Conservation (phyloP, 2,797 vertebrate species). For the Sebastes alutus region DNA sequence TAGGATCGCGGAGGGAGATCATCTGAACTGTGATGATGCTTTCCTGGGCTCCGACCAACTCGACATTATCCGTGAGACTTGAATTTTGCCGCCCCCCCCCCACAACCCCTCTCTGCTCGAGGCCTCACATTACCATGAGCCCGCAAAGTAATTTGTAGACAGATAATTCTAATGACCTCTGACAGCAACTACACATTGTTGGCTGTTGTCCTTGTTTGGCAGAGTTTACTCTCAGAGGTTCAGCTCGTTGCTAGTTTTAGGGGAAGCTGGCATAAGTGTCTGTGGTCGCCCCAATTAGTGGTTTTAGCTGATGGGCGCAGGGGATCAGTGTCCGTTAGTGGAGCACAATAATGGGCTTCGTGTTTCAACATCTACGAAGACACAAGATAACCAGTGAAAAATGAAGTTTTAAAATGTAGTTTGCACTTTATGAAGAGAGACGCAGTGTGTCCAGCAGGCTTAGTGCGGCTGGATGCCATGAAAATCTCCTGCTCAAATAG, state of each 20-base stretch:
- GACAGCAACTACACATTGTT: slow-evolving; percentile 65
- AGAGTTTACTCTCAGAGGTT: slow-evolving; percentile 42
- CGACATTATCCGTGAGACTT: slow-evolving; percentile 59
- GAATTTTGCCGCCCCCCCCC: slow-evolving; percentile 37
- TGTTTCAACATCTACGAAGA: slow-evolving; percentile 31
- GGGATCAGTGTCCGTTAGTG: slow-evolving; percentile 49
- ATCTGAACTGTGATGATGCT: slow-evolving; percentile 71
- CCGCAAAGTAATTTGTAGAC: slow-evolving; percentile 73
- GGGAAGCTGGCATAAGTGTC: slow-evolving; percentile 48
- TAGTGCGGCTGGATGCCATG: slow-evolving; percentile 9
- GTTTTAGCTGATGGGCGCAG: slow-evolving; percentile 60
- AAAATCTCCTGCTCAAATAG: slow-evolving; percentile 27
- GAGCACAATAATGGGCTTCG: slow-evolving; percentile 41
- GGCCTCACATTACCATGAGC: slow-evolving; percentile 66
- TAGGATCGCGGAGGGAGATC: slow-evolving; percentile 65
- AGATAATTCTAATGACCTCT: slow-evolving; percentile 74
- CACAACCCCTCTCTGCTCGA: not conserved
- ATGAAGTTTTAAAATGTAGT: slow-evolving; percentile 22
- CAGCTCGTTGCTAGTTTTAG: slow-evolving; percentile 37
- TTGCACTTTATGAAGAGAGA: not conserved
- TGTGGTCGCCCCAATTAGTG: slow-evolving; percentile 67
- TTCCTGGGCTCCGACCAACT: slow-evolving; percentile 68
- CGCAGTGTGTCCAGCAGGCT: slow-evolving; percentile 3
- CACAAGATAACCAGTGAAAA: slow-evolving; percentile 31
- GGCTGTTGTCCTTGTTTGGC: slow-evolving; percentile 54